Conservation (phyloP, 2,797 vertebrate species). For the Hypotaenidia okinawae region DNA sequence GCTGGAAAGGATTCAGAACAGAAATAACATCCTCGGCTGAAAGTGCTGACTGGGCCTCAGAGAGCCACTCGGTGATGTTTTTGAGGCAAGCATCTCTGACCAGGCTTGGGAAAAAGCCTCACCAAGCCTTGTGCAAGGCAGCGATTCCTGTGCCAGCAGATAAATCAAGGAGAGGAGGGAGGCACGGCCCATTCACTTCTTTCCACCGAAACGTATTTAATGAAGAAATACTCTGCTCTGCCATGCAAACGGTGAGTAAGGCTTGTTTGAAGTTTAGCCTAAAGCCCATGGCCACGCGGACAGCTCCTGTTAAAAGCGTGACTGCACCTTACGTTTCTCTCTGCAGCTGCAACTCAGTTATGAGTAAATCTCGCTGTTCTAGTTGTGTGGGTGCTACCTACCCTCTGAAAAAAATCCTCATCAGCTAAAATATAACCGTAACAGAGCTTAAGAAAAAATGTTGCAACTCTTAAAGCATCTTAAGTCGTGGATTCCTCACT, state of each 20-base stretch:
- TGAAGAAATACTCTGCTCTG: background rate
- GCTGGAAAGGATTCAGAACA: background rate
- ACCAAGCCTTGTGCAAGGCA: background rate
- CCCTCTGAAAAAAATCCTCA: background rate
- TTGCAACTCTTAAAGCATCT: background rate
- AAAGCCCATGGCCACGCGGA: background rate
- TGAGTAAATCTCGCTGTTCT: background rate
- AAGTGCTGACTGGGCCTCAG: background rate
- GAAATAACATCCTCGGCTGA: background rate
- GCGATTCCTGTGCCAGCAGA: background rate
- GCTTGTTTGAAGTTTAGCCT: background rate
- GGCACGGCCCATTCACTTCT: background rate
- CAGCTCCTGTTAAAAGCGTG: background rate
- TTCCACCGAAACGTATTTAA: background rate
- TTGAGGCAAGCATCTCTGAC: background rate
- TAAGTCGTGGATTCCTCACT: background rate
- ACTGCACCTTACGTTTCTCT: background rate
- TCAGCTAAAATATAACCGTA: background rate
- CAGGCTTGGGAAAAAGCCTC: background rate
- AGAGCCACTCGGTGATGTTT: background rate
- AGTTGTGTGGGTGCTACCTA: rapidly evolving
- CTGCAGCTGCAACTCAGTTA: background rate
- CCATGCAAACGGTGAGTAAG: rapidly evolving
- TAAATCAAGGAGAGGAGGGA: background rate
- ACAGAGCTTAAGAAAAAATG: background rate